Percentiles rank a stretch among this genome's conserved stretches.
phyloP scores from a whole-genome alignment of 2,113 vertebrate genomes.

The Gobio gobio region DNA sequence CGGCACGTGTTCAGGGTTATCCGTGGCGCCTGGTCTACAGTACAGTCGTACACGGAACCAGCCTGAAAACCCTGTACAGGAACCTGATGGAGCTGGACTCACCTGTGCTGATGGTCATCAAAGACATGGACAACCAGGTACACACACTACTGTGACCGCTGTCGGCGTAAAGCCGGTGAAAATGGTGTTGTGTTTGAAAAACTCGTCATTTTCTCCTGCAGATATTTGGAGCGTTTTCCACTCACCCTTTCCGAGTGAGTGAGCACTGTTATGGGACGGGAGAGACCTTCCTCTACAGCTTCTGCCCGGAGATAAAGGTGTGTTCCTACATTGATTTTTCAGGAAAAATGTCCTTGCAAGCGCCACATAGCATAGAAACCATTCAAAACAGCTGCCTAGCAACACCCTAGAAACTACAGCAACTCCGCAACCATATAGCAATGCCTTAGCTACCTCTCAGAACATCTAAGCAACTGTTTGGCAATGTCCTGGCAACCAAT shows the following conservation, averaged over 20 bases:
- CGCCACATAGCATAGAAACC: background rate
- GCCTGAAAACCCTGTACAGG: slow-evolving; percentile 95
- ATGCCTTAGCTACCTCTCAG: no score
- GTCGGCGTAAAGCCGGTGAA: background rate
- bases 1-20: slow-evolving; percentile 93
- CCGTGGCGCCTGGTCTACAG: slow-evolving; percentile 91
- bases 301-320: slow-evolving; percentile 95
- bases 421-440: background rate
- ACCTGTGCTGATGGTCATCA: slow-evolving; percentile 91
- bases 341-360: background rate
- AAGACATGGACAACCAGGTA: slow-evolving; percentile 95
- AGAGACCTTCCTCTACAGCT: slow-evolving; percentile 96
- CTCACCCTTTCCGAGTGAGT: slow-evolving; percentile 93
- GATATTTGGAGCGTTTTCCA: slow-evolving; percentile 95
- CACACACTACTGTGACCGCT: background rate
- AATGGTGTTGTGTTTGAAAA: background rate
- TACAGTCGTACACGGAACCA: slow-evolving; percentile 90
- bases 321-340: background rate
- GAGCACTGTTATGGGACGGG: slow-evolving; percentile 98
- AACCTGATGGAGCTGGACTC: slow-evolving; percentile 85
- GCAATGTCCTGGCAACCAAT: background rate
- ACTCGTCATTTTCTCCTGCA: slow-evolving; percentile 60
- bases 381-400: background rate
- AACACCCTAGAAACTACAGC: background rate
- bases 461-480: background rate